These are phyloP conservation scores for Kuschelorhynchus macadamiae DNA, from an alignment of 2,888 invertebrate genomes.

Conservation along the genomic window DNA sequence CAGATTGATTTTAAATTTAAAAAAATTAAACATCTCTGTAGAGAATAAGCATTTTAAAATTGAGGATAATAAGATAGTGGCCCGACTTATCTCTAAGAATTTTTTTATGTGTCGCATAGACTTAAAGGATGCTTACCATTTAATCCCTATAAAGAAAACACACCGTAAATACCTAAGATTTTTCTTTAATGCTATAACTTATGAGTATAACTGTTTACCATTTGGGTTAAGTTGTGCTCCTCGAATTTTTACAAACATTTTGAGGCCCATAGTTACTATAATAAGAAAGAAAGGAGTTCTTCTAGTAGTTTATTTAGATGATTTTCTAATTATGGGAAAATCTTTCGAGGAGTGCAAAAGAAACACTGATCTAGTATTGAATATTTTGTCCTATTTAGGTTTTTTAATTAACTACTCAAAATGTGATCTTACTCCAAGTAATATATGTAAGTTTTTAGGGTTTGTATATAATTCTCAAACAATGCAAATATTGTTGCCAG, in stretches of 20 bases:
- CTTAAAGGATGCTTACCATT: too few species aligned
- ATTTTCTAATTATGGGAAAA: constrained; percentile 44
- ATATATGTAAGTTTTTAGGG: constrained; percentile 44
- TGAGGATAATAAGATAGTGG: too few species aligned
- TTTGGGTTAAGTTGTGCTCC: constrained; percentile 30
- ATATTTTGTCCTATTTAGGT: constrained; percentile 26
- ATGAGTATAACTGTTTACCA: constrained; percentile 28
- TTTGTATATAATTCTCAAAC: constrained; percentile 34
- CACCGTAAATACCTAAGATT: constrained; percentile 18
- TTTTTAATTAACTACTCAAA: constrained; percentile 49
- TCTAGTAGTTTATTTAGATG: constrained; percentile 33
- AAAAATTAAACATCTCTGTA: too few species aligned
- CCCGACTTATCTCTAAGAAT: too few species aligned
- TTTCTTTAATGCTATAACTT: constrained; percentile 47
- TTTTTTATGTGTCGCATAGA: too few species aligned
- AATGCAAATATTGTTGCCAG: constrained; percentile 22
- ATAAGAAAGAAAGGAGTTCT: constrained; percentile 45
- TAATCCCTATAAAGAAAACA: too few species aligned
- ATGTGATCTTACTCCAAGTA: constrained; percentile 34
- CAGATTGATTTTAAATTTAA: too few species aligned
- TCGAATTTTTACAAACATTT: too few species aligned
- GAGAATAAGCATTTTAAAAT: too few species aligned
- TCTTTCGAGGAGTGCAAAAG: constrained; percentile 35
- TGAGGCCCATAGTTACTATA: constrained; percentile 7
- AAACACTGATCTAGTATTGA: constrained; percentile 16